phyloP scores from a whole-genome alignment of 2,797 vertebrate genomes.

The Coracias cyanogaster region DNA sequence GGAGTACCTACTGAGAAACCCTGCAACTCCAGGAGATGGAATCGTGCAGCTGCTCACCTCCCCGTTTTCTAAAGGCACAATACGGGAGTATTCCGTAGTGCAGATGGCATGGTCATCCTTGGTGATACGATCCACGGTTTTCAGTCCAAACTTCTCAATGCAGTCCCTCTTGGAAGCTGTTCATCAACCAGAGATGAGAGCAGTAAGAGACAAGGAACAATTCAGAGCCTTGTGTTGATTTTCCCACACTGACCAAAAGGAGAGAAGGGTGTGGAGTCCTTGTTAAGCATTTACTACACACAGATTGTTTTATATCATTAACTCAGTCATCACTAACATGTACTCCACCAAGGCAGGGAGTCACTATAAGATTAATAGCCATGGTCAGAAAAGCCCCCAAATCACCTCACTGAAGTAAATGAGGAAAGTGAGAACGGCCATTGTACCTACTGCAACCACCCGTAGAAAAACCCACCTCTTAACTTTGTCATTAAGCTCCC shows the following conservation, averaged over 20 bases:
- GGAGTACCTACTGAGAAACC: background rate
- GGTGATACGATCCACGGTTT: constrained; percentile 87
- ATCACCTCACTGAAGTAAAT: background rate
- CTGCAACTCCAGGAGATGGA: background rate
- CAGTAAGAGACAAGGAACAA: background rate
- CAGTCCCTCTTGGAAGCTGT: constrained; percentile 94
- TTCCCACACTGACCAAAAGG: background rate
- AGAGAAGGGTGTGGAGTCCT: background rate
- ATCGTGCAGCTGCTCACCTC: constrained; percentile 81
- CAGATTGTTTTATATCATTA: background rate
- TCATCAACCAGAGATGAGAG: background rate
- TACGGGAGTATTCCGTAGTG: constrained; percentile 92
- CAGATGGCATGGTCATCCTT: constrained; percentile 88
- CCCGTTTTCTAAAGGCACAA: constrained; percentile 95
- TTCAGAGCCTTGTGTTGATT: background rate
- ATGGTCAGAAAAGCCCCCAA: background rate
- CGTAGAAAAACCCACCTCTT: background rate
- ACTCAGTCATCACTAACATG: background rate
- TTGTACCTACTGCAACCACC: background rate
- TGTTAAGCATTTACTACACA: background rate
- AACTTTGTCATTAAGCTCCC: background rate
- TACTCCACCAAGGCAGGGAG: background rate
- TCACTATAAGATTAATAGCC: background rate
- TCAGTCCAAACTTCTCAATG: constrained; percentile 90
- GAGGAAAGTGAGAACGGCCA: background rate